phyloP scores from a whole-genome alignment of 2,888 invertebrate genomes.

The Alsophila aescularia region DNA sequence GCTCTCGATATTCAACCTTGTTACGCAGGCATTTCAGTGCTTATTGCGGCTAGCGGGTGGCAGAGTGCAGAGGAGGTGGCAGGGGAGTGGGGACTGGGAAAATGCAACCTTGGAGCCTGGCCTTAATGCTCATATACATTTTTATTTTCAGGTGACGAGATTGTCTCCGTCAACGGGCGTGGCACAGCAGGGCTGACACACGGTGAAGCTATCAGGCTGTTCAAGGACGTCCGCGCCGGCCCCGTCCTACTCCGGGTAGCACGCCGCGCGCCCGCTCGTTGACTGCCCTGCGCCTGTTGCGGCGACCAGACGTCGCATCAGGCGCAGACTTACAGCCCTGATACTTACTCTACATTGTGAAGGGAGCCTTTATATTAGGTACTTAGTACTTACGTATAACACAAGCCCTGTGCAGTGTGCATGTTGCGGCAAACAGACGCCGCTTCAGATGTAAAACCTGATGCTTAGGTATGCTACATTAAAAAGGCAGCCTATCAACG shows the following conservation, averaged over 20 bases:
- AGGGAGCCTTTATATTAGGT: not conserved
- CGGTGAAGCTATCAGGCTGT: conserved; percentile 91
- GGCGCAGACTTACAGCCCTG: conserved; percentile 59
- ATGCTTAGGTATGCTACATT: too few relatives aligned
- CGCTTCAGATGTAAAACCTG: too few relatives aligned
- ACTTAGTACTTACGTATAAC: not conserved
- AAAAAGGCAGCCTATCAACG: too few relatives aligned
- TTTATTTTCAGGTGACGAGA: conserved; percentile 89
- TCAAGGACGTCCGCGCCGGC: conserved; percentile 91
- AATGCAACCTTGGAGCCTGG: too few relatives aligned
- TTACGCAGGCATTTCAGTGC: too few relatives aligned
- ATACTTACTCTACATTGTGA: conserved; percentile 67
- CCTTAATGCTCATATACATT: too few relatives aligned
- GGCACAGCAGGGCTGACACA: conserved; percentile 90
- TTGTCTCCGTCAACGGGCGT: conserved; percentile 91
- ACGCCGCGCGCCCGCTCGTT: conserved; percentile 78
- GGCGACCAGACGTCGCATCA: conserved; percentile 60
- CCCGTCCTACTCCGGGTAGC: conserved; percentile 90
- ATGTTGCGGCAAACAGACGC: too few relatives aligned
- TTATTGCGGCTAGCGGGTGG: too few relatives aligned
- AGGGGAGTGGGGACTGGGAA: too few relatives aligned
- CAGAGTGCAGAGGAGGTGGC: too few relatives aligned
- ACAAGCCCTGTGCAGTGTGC: not conserved
- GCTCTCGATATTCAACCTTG: too few relatives aligned
- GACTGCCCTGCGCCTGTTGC: conserved; percentile 83